phyloP scores from a whole-genome alignment of 2,113 vertebrate genomes.

The Halichoeres trimaculatus region DNA sequence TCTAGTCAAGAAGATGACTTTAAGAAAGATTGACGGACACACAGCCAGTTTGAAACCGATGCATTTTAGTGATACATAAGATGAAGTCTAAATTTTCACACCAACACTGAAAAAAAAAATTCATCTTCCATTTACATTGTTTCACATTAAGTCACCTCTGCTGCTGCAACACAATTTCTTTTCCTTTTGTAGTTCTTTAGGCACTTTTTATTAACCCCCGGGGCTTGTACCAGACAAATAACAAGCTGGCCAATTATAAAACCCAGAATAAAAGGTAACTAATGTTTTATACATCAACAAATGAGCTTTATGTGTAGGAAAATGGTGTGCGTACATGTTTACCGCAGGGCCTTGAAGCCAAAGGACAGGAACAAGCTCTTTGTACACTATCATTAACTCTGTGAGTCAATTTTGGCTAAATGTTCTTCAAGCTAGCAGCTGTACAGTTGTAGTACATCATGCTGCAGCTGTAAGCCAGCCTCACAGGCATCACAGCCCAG shows the following conservation, averaged over 20 bases:
- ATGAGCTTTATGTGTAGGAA: slow-evolving; percentile 23
- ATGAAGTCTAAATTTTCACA: neutral
- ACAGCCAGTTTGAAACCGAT: neutral
- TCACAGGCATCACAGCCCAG: slow-evolving; percentile 34
- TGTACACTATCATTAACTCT: neutral
- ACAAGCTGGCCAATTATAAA: slow-evolving; percentile 7
- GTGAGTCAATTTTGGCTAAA: neutral
- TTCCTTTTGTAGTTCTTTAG: slow-evolving; percentile 22
- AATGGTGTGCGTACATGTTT: neutral
- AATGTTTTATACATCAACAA: slow-evolving; percentile 39
- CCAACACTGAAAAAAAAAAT: neutral
- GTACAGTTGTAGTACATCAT: slow-evolving; percentile 11
- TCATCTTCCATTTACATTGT: neutral
- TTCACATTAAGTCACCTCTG: neutral
- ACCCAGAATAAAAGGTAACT: slow-evolving; percentile 16
- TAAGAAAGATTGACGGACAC: neutral
- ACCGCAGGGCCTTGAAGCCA: slow-evolving; percentile 3
- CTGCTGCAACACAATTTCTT: slow-evolving; percentile 23
- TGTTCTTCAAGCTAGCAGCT: neutral
- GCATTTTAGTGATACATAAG: neutral
- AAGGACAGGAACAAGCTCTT: neutral
- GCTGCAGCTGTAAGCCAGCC: slow-evolving; percentile 13
- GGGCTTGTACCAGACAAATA: slow-evolving; percentile 13
- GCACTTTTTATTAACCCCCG: slow-evolving; percentile 21
- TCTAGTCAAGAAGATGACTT: neutral